A percentile compares a stretch with the other conserved stretches of the same genome.
These are phyloP conservation scores for Hyles euphorbiae DNA, from an alignment of 1,140 invertebrate genomes.

Conservation along the genomic window DNA sequence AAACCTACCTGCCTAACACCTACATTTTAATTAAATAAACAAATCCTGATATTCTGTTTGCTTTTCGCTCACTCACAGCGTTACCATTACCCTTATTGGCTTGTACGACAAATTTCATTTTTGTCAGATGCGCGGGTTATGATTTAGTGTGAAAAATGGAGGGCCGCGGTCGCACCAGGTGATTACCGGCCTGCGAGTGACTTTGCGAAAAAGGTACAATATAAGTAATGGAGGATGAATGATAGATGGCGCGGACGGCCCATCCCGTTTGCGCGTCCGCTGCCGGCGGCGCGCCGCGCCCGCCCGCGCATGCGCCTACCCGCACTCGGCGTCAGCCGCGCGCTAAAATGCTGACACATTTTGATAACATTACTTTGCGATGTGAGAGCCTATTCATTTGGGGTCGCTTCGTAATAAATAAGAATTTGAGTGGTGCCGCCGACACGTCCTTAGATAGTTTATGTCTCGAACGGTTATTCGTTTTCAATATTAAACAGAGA, in stretches of 20 bases:
- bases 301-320: conserved; percentile 28
- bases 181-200: conserved; percentile 73
- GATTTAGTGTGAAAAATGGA: conserved; percentile 74
- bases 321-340: conserved; percentile 29
- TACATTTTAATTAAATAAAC: no score
- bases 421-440: conserved; percentile 62
- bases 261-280: conserved; percentile 26
- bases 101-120: conserved; percentile 74
- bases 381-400: conserved; percentile 70
- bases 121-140: conserved; percentile 71
- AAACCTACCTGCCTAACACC: no score
- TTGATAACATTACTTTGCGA: conserved; percentile 72
- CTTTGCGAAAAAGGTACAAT: conserved; percentile 75
- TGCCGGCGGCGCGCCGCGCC: conserved; percentile 14
- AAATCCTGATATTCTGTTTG: not conserved
- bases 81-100: conserved; percentile 69
- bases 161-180: conserved; percentile 69
- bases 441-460: conserved; percentile 62
- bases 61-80: conserved; percentile 60
- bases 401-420: conserved; percentile 64
- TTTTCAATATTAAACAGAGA: not conserved
- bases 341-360: conserved; percentile 72
- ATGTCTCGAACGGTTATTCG: conserved; percentile 41
- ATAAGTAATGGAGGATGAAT: conserved; percentile 75
- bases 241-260: conserved; percentile 62